Evolutionary conservation across 2,888 invertebrate species (phyloP).

Genomic region (Apamea crenata): DNA sequence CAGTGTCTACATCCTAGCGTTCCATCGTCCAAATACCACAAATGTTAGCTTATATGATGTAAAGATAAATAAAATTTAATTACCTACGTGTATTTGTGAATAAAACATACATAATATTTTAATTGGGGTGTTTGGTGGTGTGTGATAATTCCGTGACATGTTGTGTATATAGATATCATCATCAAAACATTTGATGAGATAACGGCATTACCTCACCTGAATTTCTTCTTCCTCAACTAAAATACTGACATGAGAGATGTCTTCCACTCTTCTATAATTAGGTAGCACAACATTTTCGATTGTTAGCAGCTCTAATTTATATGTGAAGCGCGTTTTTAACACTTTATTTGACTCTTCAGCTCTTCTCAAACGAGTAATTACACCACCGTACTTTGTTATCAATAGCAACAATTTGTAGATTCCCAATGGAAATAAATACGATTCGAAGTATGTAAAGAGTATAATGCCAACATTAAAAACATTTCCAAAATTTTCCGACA

Average conservation of each 20-base stretch:
- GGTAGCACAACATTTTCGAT: slow-evolving; percentile 56
- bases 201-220: slow-evolving; percentile 70
- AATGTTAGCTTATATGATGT: too few relatives aligned
- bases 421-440: slow-evolving; percentile 76
- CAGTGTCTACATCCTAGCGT: too few relatives aligned
- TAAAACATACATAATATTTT: too few relatives aligned
- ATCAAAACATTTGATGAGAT: neutral
- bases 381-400: slow-evolving; percentile 73
- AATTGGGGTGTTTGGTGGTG: too few relatives aligned
- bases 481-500: slow-evolving; percentile 65
- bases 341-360: slow-evolving; percentile 38
- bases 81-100: too few relatives aligned
- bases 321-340: slow-evolving; percentile 69
- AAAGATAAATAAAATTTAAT: too few relatives aligned
- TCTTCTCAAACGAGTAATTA: slow-evolving; percentile 47
- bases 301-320: slow-evolving; percentile 76
- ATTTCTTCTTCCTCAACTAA: slow-evolving; percentile 70
- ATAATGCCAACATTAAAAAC: slow-evolving; percentile 66
- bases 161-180: neutral
- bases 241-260: slow-evolving; percentile 75
- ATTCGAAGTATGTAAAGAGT: slow-evolving; percentile 74
- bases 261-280: slow-evolving; percentile 54
- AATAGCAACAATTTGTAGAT: slow-evolving; percentile 79
- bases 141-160: too few relatives aligned
- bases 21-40: too few relatives aligned